A percentile compares a stretch with the other conserved stretches of the same genome.
phyloP scores from a whole-genome alignment of 1,140 invertebrate genomes.

The Zaprionus davidi region DNA sequence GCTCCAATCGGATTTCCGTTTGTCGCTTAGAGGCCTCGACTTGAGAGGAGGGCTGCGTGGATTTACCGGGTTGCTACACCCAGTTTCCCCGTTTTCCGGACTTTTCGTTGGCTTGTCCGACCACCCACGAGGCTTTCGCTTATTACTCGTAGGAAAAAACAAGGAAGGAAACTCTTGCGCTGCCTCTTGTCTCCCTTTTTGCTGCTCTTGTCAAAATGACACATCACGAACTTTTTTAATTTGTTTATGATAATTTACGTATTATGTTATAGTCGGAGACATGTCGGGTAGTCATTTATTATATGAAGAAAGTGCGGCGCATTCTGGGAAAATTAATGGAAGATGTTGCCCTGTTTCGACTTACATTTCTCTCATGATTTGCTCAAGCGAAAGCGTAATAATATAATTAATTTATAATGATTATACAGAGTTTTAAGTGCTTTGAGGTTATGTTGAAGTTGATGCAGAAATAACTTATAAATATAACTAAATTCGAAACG shows the following conservation, averaged over 20 bases:
- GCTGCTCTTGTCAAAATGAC: conserved; percentile 62
- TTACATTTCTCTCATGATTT: background rate
- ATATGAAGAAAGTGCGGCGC: conserved; percentile 35
- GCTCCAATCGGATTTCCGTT: conserved; percentile 76
- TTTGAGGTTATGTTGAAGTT: background rate
- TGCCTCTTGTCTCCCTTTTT: conserved; percentile 8
- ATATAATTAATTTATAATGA: conserved; percentile 11
- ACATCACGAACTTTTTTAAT: conserved; percentile 82
- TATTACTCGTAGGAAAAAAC: conserved; percentile 68
- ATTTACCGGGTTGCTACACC: background rate
- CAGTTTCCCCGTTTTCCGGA: background rate
- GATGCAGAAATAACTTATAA: background rate
- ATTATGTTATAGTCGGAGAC: conserved; percentile 53
- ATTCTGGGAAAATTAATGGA: conserved; percentile 16
- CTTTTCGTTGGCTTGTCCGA: conserved; percentile 39
- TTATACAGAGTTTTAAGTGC: background rate
- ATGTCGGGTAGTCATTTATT: conserved; percentile 67
- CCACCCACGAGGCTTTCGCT: conserved; percentile 71
- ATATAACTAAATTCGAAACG: background rate
- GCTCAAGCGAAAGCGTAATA: background rate
- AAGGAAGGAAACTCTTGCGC: conserved; percentile 55
- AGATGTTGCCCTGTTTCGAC: background rate
- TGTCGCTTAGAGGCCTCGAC: conserved; percentile 44
- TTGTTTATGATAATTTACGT: conserved; percentile 82
- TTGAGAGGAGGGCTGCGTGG: conserved; percentile 10